phyloP scores from a whole-genome alignment of 1,140 invertebrate genomes.

The Seison nebaliae region DNA sequence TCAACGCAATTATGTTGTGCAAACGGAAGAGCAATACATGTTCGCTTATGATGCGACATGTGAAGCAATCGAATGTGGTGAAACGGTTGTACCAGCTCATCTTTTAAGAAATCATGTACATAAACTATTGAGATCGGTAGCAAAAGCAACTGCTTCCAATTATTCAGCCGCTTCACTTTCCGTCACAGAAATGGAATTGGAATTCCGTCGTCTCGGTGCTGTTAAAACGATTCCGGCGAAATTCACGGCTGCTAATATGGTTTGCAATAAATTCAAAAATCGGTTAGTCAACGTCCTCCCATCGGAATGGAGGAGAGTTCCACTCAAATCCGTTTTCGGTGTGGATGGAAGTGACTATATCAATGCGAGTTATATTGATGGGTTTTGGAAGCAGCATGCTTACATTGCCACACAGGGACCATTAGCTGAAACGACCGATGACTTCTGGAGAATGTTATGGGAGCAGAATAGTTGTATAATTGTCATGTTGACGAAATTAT shows the following conservation, averaged over 20 bases:
- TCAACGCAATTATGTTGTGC: slow-evolving; percentile 44
- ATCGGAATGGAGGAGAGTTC: slow-evolving; percentile 30
- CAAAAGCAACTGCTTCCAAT: slow-evolving; percentile 22
- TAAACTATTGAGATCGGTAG: slow-evolving; percentile 44
- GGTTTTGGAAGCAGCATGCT: slow-evolving; percentile 66
- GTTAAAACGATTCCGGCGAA: slow-evolving; percentile 72
- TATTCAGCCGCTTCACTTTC: too few species aligned
- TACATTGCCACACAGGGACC: slow-evolving; percentile 97
- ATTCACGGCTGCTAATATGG: slow-evolving; percentile 76
- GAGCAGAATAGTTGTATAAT: slow-evolving; percentile 97
- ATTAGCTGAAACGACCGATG: slow-evolving; percentile 69
- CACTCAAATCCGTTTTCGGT: slow-evolving; percentile 31
- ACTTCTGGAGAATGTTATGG: slow-evolving; percentile 99
- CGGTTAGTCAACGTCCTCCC: slow-evolving; percentile 83
- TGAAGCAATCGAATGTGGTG: slow-evolving; percentile 37
- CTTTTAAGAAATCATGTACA: slow-evolving; percentile 77
- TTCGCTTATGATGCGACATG: slow-evolving; percentile 60
- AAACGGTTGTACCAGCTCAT: slow-evolving; percentile 65
- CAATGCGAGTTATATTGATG: slow-evolving; percentile 88
- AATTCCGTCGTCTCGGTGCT: slow-evolving; percentile 84
- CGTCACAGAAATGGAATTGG: slow-evolving; percentile 76
- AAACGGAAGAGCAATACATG: slow-evolving; percentile 97
- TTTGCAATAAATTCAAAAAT: slow-evolving; percentile 92
- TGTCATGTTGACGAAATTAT: slow-evolving; percentile 86
- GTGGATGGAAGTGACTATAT: slow-evolving; percentile 93